A percentile compares a stretch with the other conserved stretches of the same genome.
Conservation (phyloP, 2,888 invertebrate genomes). For the Mactromeris polynyma region DNA sequence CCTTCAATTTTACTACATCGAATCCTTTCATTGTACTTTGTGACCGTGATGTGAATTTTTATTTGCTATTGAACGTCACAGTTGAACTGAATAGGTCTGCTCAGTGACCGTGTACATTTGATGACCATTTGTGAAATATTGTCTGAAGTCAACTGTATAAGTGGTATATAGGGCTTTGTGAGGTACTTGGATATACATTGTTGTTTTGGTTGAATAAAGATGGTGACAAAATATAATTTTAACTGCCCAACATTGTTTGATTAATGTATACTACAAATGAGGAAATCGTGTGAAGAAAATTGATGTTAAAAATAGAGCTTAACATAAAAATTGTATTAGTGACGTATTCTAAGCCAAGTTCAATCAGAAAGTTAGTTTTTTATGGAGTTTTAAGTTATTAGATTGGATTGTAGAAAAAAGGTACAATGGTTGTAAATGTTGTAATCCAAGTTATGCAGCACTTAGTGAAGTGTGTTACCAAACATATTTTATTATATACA, state of each 20-base stretch:
- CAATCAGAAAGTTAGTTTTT: too few relatives aligned
- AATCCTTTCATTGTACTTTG: neutral
- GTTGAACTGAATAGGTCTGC: neutral
- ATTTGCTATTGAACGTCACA: neutral
- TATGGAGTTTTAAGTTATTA: too few relatives aligned
- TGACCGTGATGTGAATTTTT: neutral
- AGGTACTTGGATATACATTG: neutral
- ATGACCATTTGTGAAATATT: conserved; percentile 6
- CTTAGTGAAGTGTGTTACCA: neutral
- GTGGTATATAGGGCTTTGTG: neutral
- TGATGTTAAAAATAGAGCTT: neutral
- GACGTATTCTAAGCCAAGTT: too few relatives aligned
- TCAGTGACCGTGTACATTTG: neutral
- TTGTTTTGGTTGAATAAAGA: neutral
- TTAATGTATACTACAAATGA: neutral
- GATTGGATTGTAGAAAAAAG: too few relatives aligned
- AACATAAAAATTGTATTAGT: too few relatives aligned
- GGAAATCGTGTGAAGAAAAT: neutral
- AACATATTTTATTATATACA: neutral
- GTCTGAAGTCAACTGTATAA: neutral
- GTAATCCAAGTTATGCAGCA: neutral
- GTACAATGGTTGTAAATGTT: too few relatives aligned
- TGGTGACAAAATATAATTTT: neutral
- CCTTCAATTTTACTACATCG: neutral
- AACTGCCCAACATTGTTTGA: neutral